Conservation (phyloP, 2,113 vertebrate species). For the Ursus arctos region DNA sequence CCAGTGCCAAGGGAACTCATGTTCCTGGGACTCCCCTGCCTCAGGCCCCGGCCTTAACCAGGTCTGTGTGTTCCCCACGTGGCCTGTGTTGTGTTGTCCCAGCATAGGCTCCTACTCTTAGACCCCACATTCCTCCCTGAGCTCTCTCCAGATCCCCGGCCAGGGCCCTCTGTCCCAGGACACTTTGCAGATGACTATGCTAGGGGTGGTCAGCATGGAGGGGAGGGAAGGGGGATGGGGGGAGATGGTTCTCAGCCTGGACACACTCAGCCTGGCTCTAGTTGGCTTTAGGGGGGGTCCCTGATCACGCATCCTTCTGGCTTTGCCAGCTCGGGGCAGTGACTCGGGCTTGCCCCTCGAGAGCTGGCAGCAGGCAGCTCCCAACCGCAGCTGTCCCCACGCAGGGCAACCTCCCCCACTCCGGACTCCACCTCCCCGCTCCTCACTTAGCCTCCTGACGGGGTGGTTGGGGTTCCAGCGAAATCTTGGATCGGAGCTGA, state of each 20-base stretch:
- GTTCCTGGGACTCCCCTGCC: background rate
- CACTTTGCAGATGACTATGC: background rate
- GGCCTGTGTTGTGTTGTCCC: background rate
- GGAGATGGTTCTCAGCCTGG: background rate
- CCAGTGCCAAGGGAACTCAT: background rate
- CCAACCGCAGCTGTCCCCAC: background rate
- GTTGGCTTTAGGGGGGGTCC: background rate
- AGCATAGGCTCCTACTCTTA: background rate
- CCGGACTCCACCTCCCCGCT: background rate
- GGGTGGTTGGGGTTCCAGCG: background rate
- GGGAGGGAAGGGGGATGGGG: background rate
- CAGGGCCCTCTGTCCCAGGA: background rate
- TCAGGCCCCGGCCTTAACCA: background rate
- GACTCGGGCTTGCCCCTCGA: background rate
- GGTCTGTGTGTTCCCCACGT: background rate
- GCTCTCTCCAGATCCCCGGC: background rate
- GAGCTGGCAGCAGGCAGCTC: background rate
- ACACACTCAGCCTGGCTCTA: background rate
- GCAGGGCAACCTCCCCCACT: background rate
- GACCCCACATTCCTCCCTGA: background rate
- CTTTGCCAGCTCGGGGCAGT: background rate
- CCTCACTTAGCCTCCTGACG: background rate
- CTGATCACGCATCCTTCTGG: background rate
- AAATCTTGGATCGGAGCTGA: background rate
- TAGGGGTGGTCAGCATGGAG: background rate